phyloP scores from a whole-genome alignment of 92 coral and sea anemone species.

The Meandrina meandrites region DNA sequence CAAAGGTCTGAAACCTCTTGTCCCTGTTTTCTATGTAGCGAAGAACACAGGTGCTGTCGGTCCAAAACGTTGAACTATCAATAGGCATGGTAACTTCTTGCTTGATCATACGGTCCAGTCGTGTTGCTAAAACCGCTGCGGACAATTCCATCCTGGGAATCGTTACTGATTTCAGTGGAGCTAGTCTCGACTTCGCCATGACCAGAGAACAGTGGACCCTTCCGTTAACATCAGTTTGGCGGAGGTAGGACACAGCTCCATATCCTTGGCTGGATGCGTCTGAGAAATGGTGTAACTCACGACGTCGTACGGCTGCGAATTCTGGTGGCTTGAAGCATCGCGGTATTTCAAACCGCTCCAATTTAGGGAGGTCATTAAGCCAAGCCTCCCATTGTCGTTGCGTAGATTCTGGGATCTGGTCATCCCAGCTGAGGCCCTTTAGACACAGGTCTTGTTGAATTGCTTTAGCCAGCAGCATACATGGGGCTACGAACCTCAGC shows the following conservation, averaged over 20 bases:
- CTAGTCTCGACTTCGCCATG: slow-evolving; percentile 37
- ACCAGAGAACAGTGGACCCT: slow-evolving; percentile 28
- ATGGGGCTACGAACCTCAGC: slow-evolving; percentile 40
- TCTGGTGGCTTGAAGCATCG: slow-evolving; percentile 55
- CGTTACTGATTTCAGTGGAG: slow-evolving; percentile 41
- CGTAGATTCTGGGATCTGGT: slow-evolving; percentile 8
- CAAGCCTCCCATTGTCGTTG: slow-evolving; percentile 30
- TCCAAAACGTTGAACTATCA: slow-evolving; percentile 26
- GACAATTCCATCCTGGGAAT: slow-evolving; percentile 59
- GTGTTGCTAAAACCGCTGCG: slow-evolving; percentile 53
- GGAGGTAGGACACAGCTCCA: slow-evolving; percentile 48
- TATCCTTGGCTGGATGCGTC: slow-evolving; percentile 42
- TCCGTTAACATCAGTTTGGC: not conserved
- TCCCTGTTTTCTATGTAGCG: slow-evolving; percentile 37
- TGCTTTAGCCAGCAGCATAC: slow-evolving; percentile 18
- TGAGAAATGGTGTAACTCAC: slow-evolving; percentile 34
- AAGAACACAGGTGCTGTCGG: slow-evolving; percentile 44
- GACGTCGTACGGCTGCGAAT: slow-evolving; percentile 21
- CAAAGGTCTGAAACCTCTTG: slow-evolving; percentile 44
- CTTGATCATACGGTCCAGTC: slow-evolving; percentile 31
- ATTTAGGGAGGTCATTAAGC: slow-evolving; percentile 40
- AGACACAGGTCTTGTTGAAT: slow-evolving; percentile 27
- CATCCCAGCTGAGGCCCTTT: slow-evolving; percentile 37
- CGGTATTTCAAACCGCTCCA: slow-evolving; percentile 11
- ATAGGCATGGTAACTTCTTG: slow-evolving; percentile 25